A percentile compares a stretch with the other conserved stretches of the same genome.
Evolutionary conservation across 1,140 invertebrate species (phyloP).

Genomic region (Chionoecetes opilio): DNA sequence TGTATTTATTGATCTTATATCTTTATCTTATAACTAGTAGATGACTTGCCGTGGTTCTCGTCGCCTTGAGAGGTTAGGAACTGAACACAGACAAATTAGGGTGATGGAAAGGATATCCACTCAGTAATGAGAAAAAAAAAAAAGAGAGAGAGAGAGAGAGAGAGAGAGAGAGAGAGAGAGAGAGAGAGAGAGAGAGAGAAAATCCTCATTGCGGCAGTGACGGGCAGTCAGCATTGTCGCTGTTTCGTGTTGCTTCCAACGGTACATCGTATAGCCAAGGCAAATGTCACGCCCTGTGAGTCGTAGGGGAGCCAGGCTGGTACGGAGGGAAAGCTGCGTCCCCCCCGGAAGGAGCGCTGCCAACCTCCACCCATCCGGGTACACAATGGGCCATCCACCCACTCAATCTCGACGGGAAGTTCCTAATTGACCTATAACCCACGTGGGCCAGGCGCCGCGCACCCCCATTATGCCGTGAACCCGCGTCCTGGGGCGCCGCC

Average conservation of each 20-base stretch:
- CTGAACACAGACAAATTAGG: background rate
- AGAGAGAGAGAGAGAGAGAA: background rate
- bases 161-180: too few species aligned
- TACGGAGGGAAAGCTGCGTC: background rate
- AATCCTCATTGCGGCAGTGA: background rate
- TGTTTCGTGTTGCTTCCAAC: background rate
- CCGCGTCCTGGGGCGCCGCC: background rate
- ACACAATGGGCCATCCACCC: constrained; percentile 11
- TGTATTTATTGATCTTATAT: too few species aligned
- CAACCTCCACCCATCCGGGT: background rate
- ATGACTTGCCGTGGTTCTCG: background rate
- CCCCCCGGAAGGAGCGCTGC: background rate
- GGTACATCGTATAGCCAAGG: too few species aligned
- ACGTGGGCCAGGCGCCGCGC: background rate
- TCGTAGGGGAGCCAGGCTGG: background rate
- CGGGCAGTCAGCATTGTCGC: background rate
- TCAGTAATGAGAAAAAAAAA: background rate
- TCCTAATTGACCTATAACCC: background rate
- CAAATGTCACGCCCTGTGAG: background rate
- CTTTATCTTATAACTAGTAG: too few species aligned
- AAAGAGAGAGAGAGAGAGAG: too few species aligned
- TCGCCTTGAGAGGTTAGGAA: background rate
- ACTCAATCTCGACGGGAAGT: constrained; percentile 3
- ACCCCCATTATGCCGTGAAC: background rate
- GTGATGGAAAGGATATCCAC: background rate